These are phyloP conservation scores for Empis livida DNA, from an alignment of 2,888 invertebrate species.

Conservation along the genomic window DNA sequence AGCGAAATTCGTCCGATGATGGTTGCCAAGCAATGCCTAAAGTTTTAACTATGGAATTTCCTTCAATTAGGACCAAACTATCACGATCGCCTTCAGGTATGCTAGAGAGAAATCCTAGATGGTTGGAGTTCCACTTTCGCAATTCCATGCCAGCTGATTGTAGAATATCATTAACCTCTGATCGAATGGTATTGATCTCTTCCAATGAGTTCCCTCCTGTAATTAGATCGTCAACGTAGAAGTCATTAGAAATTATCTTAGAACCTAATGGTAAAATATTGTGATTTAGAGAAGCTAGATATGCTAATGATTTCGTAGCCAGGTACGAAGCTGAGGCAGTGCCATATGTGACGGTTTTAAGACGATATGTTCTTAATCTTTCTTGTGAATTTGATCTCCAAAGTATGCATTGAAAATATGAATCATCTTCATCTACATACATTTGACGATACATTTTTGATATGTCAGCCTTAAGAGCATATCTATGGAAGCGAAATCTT, in stretches of 20 bases:
- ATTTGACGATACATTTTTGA: constrained; percentile 17
- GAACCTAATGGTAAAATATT: background rate
- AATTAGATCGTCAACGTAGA: background rate
- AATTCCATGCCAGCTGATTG: background rate
- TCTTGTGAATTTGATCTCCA: constrained; percentile 7
- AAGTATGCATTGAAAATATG: constrained; percentile 11
- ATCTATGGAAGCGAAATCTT: background rate
- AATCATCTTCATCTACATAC: constrained; percentile 6
- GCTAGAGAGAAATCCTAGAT: background rate
- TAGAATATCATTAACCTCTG: background rate
- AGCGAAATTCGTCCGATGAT: constrained; percentile 2
- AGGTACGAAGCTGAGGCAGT: constrained; percentile 8
- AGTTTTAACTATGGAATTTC: constrained; percentile 5
- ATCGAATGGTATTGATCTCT: background rate
- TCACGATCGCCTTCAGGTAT: background rate
- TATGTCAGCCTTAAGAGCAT: constrained; percentile 15
- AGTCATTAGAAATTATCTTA: background rate
- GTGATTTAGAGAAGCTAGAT: background rate
- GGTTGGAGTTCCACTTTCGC: background rate
- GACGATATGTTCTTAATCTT: constrained; percentile 4
- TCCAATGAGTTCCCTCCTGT: background rate
- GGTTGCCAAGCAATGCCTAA: constrained; percentile 8
- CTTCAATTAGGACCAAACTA: background rate
- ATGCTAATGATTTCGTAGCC: constrained; percentile 6
- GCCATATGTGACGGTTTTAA: constrained; percentile 12